Percentiles rank a stretch among this genome's conserved stretches.
phyloP scores from a whole-genome alignment of 2,888 invertebrate genomes.

The Pheosia gnoma region DNA sequence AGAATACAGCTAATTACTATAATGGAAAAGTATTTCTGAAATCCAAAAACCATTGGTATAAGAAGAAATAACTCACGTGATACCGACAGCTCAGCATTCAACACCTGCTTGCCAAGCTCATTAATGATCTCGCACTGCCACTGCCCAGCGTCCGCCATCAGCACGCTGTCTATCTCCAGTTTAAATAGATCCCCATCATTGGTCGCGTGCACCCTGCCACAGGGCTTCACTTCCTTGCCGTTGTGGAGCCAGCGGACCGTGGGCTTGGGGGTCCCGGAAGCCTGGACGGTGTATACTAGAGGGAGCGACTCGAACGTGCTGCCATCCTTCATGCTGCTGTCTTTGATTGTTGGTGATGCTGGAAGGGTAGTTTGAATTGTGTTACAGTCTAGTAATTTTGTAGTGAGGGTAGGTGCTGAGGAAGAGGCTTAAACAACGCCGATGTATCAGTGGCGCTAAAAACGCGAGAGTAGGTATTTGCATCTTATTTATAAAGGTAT shows the following conservation, averaged over 20 bases:
- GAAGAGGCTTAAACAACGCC: no score
- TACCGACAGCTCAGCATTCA: slow-evolving; percentile 89
- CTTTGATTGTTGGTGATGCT: slow-evolving; percentile 89
- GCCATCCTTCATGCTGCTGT: slow-evolving; percentile 89
- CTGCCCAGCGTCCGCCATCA: slow-evolving; percentile 89
- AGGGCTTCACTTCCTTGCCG: slow-evolving; percentile 87
- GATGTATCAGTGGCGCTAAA: no score
- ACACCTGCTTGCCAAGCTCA: slow-evolving; percentile 90
- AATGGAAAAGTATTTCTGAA: no score
- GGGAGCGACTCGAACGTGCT: slow-evolving; percentile 92
- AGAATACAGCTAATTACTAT: no score
- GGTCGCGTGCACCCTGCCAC: slow-evolving; percentile 85
- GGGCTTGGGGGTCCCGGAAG: slow-evolving; percentile 90
- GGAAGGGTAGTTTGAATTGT: slow-evolving; percentile 30
- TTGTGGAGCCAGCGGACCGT: slow-evolving; percentile 91
- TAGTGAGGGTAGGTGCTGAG: no score
- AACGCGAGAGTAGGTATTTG: no score
- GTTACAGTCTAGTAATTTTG: neutral
- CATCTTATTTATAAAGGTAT: no score
- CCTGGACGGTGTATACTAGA: slow-evolving; percentile 90
- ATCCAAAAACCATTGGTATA: neutral
- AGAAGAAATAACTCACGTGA: slow-evolving; percentile 84
- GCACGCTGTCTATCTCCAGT: slow-evolving; percentile 88
- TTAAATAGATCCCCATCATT: slow-evolving; percentile 89
- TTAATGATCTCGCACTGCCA: slow-evolving; percentile 94